Percentiles rank a stretch among this genome's conserved stretches.
Conservation (phyloP, 30 jellyfish, hydroid and myxozoan species). For the Pseudorhiza aurosa region DNA sequence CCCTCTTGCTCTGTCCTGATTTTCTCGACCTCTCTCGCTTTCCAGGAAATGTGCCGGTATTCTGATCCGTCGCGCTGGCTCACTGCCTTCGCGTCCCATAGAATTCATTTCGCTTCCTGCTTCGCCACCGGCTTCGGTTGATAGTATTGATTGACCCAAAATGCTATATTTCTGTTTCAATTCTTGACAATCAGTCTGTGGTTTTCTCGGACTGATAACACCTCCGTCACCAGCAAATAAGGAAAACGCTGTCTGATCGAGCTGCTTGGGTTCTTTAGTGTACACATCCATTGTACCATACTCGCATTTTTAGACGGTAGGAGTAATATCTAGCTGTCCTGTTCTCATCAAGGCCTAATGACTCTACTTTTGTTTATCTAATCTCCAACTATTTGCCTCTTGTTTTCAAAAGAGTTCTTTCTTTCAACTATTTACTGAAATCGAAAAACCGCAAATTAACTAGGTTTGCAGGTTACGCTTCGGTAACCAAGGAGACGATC, state of each 20-base stretch:
- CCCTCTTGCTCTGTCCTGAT: background rate
- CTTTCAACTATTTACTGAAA: background rate
- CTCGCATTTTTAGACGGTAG: background rate
- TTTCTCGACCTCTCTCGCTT: constrained; percentile 7
- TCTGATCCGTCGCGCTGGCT: constrained; percentile 23
- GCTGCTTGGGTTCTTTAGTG: constrained; percentile 39
- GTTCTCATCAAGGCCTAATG: background rate
- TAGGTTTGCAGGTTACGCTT: constrained; percentile 44
- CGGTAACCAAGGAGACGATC: constrained; percentile 42
- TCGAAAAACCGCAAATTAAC: constrained; percentile 13
- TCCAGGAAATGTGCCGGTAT: constrained; percentile 36
- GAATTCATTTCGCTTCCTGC: background rate
- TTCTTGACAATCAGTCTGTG: constrained; percentile 12
- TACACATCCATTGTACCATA: constrained; percentile 21
- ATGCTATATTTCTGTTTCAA: constrained; percentile 11
- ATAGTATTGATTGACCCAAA: constrained; percentile 39
- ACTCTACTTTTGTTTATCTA: background rate
- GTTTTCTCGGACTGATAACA: constrained; percentile 31
- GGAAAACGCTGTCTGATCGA: constrained; percentile 20
- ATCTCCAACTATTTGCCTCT: background rate
- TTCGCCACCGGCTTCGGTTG: constrained; percentile 2
- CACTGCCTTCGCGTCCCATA: background rate
- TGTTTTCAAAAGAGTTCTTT: background rate
- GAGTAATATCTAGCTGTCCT: background rate
- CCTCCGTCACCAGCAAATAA: constrained; percentile 24